Percentiles rank a stretch among this genome's conserved stretches.
Evolutionary conservation across 2,888 invertebrate genomes (phyloP).

Genomic region (Drosophila borealis): DNA sequence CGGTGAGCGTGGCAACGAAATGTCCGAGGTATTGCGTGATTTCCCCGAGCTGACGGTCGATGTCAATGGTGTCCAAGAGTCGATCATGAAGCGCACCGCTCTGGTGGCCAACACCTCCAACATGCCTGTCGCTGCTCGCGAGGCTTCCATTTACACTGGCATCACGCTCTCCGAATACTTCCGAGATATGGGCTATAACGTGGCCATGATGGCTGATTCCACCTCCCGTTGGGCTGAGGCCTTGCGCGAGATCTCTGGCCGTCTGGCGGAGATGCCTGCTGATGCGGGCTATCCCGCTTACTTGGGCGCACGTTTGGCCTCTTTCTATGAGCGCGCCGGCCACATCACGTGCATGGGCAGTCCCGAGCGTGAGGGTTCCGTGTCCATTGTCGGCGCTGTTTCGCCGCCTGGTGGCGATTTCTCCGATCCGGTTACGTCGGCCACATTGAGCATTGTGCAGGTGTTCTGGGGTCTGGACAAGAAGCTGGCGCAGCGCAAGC

Average conservation of each 20-base stretch:
- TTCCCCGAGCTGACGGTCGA: conserved; percentile 99
- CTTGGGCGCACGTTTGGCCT: conserved; percentile 98
- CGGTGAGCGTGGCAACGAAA: conserved; percentile 99
- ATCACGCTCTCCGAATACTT: conserved; percentile 99
- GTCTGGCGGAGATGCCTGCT: conserved; percentile 99
- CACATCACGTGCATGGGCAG: conserved; percentile 98
- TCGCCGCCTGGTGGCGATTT: conserved; percentile 99
- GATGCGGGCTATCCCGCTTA: conserved; percentile 99
- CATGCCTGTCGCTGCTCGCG: conserved; percentile 99
- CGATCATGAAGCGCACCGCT: conserved; percentile 99
- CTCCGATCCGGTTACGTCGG: conserved; percentile 99
- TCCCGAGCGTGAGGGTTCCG: conserved; percentile 98
- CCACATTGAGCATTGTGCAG: conserved; percentile 99
- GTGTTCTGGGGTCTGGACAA: conserved; percentile 99
- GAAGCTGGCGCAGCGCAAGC: conserved; percentile 99
- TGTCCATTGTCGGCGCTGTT: conserved; percentile 99
- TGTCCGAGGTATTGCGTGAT: conserved; percentile 99
- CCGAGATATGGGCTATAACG: conserved; percentile 99
- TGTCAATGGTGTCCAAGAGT: conserved; percentile 97
- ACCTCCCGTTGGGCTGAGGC: conserved; percentile 99
- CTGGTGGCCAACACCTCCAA: conserved; percentile 99
- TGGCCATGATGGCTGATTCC: conserved; percentile 99
- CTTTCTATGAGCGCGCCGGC: conserved; percentile 99
- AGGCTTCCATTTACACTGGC: conserved; percentile 99
- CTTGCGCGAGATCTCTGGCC: conserved; percentile 99